Evolutionary conservation across 2,888 invertebrate species (phyloP).

Genomic region (Vanessa cardui): DNA sequence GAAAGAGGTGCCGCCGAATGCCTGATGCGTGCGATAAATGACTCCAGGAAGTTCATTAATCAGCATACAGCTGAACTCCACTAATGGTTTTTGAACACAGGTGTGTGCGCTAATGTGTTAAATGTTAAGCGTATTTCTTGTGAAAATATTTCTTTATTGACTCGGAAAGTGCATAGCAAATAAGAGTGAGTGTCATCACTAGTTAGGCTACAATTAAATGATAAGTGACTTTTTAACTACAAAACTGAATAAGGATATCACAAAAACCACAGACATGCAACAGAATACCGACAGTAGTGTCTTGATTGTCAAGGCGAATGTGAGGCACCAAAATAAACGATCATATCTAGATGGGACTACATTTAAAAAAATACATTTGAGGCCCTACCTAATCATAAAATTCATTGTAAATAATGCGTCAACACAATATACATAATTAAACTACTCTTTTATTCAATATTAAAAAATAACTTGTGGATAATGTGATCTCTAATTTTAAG

Average conservation of each 20-base stretch:
- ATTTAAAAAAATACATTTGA: neutral
- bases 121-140: constrained; percentile 4
- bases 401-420: neutral
- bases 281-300: neutral
- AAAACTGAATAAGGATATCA: neutral
- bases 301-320: neutral
- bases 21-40: constrained; percentile 75
- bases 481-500: constrained; percentile 7
- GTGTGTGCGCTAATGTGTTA: neutral
- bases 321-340: neutral
- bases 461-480: neutral
- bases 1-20: constrained; percentile 85
- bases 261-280: neutral
- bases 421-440: neutral
- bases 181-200: constrained; percentile 11
- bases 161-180: constrained; percentile 19
- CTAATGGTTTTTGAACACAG: constrained; percentile 2
- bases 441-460: neutral
- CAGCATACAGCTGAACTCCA: neutral
- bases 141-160: constrained; percentile 9
- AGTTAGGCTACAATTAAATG: neutral
- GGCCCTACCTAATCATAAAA: neutral
- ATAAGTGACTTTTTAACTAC: constrained; percentile 2
- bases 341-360: neutral
- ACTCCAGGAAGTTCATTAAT: neutral